Evolutionary conservation across 23 tunicate species (phyloP).

Genomic region (Halocynthia aurantium): DNA sequence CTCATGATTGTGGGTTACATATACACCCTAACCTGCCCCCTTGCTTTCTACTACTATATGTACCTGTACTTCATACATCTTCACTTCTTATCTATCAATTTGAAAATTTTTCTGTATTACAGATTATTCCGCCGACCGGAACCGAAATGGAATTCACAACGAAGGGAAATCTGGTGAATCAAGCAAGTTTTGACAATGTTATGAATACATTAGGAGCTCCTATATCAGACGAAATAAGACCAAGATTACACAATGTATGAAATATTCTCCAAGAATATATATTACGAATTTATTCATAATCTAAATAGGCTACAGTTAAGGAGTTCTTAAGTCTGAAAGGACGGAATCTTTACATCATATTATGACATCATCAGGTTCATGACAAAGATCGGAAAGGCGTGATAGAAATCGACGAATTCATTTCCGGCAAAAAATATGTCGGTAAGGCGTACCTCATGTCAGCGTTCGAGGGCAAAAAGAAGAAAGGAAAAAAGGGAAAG

Average conservation of each 20-base stretch:
- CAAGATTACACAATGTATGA: constrained; percentile 59
- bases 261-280: too few species aligned
- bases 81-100: neutral
- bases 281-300: too few species aligned
- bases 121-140: constrained; percentile 27
- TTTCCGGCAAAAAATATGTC: constrained; percentile 88
- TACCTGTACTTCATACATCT: neutral
- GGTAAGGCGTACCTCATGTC: constrained; percentile 84
- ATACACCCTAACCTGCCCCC: neutral
- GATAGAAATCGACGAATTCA: constrained; percentile 79
- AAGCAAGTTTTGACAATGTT: constrained; percentile 49
- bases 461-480: constrained; percentile 52
- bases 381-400: constrained; percentile 75
- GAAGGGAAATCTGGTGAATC: constrained; percentile 58
- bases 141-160: constrained; percentile 16
- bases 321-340: too few species aligned
- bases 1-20: neutral
- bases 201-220: constrained; percentile 68
- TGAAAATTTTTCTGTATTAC: neutral
- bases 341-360: neutral
- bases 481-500: constrained; percentile 19
- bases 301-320: too few species aligned
- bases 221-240: constrained; percentile 33
- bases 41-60: too few species aligned
- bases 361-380: constrained; percentile 49